Conservation (phyloP, 2,888 invertebrate genomes). For the Andrena flavipes region DNA sequence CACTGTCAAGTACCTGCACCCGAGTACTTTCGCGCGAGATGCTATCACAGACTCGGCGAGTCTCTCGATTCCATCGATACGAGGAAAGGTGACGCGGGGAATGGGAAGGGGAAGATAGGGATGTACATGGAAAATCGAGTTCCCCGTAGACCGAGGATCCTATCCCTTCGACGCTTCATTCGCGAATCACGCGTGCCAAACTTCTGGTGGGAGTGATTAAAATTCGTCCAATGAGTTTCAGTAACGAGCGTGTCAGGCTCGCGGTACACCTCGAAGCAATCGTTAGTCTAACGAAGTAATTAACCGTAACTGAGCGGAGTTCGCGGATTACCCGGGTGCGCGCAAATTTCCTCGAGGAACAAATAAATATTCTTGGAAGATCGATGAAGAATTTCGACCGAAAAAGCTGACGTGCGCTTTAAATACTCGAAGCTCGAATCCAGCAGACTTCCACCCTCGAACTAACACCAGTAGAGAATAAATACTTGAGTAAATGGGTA, state of each 20-base stretch:
- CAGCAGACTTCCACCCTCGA: conserved; percentile 1
- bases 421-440: neutral
- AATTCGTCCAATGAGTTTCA: conserved; percentile 69
- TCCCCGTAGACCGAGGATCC: neutral
- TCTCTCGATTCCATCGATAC: conserved; percentile 38
- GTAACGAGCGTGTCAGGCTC: conserved; percentile 21
- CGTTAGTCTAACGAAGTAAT: conserved; percentile 47
- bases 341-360: neutral
- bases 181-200: conserved; percentile 58
- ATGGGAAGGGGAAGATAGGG: neutral
- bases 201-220: conserved; percentile 74
- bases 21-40: conserved; percentile 1
- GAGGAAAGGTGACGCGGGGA: neutral
- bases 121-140: conserved; percentile 14
- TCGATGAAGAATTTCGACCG: too few relatives aligned
- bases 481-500: neutral
- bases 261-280: conserved; percentile 35
- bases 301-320: conserved; percentile 18
- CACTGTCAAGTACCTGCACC: conserved; percentile 39
- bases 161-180: neutral
- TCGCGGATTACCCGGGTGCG: neutral
- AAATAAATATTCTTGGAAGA: too few relatives aligned
- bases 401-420: neutral
- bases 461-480: neutral
- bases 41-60: neutral